Base-by-base conservation (phyloP, 2,797 vertebrate species). In the Mastacembelus armatus region DNA sequence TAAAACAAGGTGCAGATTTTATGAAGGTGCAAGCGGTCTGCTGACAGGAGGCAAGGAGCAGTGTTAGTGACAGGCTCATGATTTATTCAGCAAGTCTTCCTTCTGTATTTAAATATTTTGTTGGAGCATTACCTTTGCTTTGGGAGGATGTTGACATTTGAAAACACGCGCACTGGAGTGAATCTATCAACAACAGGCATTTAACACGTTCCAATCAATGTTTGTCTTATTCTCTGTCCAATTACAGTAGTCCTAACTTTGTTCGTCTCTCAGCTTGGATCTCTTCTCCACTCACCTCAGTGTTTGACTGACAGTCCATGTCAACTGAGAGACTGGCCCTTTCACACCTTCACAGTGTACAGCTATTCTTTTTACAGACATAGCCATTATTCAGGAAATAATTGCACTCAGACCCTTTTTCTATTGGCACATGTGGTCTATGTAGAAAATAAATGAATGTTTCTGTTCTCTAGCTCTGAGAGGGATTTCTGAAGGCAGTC, bases 61-160 rank as follows among this genome's bases (percentile, higher is more conserved):
- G 42, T 22, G 60, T 32, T 8, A 22, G 51, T 79, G 85, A 83
- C 74, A 39, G 79, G 64, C 68, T 76, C 64, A 74, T 81, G 73
- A 74, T 72, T 81, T 78, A 84, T 85, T 83, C 71, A 81, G 62
- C 59, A 80, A 70, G 66, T 75, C 69, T 67, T 62, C 21, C 44
- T 65, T 74, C 76, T 72, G 80, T 84, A 67, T 76, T 84, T 74
- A 36, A 63, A 74, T 77, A 73, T 80, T 80, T 73, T 74, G 52
- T 40, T 40, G 66, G 52, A 52, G 68, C 32, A 66, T 78, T 77
- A 66, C 71, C 55, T 74, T 58, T 58, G 74, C 74, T 68, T 67
- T 72, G 35, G 56, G 33, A 38, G 61, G 59, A 74, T 80, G 52
- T 22, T 5, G 2, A 18, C 35, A 10, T 10, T 59, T 26, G 67